Base-by-base conservation (phyloP, 2,888 invertebrate species). In the Drosophila cognata region DNA sequence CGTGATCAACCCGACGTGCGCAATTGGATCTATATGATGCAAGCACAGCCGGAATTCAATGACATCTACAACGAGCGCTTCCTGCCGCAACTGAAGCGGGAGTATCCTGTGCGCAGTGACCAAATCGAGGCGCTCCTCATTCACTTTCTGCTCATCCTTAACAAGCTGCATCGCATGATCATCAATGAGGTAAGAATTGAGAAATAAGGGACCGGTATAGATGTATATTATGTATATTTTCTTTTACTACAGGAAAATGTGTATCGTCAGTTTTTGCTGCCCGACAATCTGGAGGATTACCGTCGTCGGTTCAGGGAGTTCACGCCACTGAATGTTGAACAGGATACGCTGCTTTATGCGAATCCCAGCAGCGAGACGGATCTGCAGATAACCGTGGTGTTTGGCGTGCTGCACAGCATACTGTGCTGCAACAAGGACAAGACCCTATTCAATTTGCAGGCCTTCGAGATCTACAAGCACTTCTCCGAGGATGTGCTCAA, bases 381-480 rank as follows among this genome's bases (percentile, higher is more conserved):
- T 7, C 77, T 93, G 2, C 91, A 92, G 58, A 79, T 88, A 25
- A 76, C 74, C 21, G 75, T 91, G 0, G 90, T 91, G 0, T 80
- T 82, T 28, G 86, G 81, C 46, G 91, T 96, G 0, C 94, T 96
- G 59, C 95, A 96, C 91, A 95, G 96, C 77, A 95, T 95, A 0
- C 93, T 96, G 85, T 95, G 95, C 68, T 94, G 94, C 82, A 93
- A 93, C 50, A 93, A 94, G 67, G 95, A 96, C 80, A 95, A 95
- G 83, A 94, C 94, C 1, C 94, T 95, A 0, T 95, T 95, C 92
- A 94, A 95, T 1, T 94, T 95, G 80, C 96, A 96, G 77, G 93
- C 97, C 71, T 96, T 95, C 82, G 95, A 95, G 85, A 94, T 96
- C 21, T 96, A 96, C 86, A 95, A 96, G 80, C 95, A 95, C 76